These are phyloP conservation scores for Tapirus terrestris DNA, from an alignment of 2,113 vertebrate genomes.

Conservation along the genomic window DNA sequence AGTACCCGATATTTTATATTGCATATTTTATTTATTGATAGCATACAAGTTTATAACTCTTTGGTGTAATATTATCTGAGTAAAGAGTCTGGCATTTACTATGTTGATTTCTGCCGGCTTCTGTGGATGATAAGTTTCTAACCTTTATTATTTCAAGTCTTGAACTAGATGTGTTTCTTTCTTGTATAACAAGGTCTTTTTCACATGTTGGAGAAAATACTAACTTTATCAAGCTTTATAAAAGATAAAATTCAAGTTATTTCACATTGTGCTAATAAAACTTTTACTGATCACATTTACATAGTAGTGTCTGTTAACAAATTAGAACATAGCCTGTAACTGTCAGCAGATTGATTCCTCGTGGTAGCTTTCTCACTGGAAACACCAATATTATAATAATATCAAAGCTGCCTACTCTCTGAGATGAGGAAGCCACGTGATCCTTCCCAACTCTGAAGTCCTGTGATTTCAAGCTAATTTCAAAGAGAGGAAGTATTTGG, in stretches of 20 bases:
- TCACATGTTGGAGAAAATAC: slow-evolving; percentile 16
- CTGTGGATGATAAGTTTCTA: background rate
- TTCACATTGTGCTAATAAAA: slow-evolving; percentile 43
- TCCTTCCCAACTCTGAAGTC: background rate
- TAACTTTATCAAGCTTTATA: slow-evolving; percentile 49
- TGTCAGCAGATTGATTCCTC: background rate
- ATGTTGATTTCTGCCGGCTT: background rate
- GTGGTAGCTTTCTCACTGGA: background rate
- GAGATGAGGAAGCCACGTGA: slow-evolving; percentile 21
- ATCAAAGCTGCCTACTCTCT: background rate
- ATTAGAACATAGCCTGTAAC: background rate
- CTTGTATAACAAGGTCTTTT: slow-evolving; percentile 29
- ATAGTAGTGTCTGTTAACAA: slow-evolving; percentile 18
- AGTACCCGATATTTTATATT: background rate
- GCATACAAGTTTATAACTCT: background rate
- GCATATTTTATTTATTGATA: background rate
- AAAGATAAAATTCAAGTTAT: slow-evolving; percentile 43
- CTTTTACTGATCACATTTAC: background rate
- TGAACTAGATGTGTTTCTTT: background rate
- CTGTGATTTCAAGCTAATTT: slow-evolving; percentile 44
- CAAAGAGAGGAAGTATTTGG: slow-evolving; percentile 30
- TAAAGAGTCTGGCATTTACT: slow-evolving; percentile 6
- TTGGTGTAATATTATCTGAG: background rate
- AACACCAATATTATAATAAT: background rate
- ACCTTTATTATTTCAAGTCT: slow-evolving; percentile 49